phyloP scores from a whole-genome alignment of 2,113 vertebrate genomes.

The Peromyscus californicus region DNA sequence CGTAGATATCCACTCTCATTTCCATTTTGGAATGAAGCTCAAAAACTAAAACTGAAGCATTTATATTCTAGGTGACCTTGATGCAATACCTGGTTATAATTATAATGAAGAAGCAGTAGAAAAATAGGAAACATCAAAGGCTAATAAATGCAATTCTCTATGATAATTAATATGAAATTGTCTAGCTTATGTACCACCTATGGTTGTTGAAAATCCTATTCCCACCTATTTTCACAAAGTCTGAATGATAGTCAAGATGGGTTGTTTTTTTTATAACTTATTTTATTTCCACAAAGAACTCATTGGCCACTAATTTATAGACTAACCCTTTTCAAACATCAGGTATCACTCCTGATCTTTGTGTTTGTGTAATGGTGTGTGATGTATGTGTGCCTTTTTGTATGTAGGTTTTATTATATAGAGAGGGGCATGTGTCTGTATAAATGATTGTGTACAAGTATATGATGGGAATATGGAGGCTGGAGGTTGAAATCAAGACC shows the following conservation, averaged over 20 bases:
- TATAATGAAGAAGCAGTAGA: constrained; percentile 62
- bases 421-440: neutral
- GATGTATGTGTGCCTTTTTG: neutral
- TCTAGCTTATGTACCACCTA: neutral
- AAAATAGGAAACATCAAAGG: constrained; percentile 70
- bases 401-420: neutral
- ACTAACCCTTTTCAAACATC: neutral
- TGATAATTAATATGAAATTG: constrained; percentile 31
- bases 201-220: constrained; percentile 18
- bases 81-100: constrained; percentile 60
- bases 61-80: constrained; percentile 55
- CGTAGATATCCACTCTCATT: constrained; percentile 35
- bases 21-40: constrained; percentile 51
- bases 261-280: neutral
- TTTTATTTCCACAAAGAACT: neutral
- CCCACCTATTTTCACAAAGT: neutral
- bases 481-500: neutral
- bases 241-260: neutral
- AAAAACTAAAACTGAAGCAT: constrained; percentile 55
- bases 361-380: neutral
- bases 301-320: neutral
- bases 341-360: neutral
- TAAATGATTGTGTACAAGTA: neutral
- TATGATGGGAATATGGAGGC: neutral
- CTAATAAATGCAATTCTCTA: constrained; percentile 56